These are phyloP conservation scores for Calonectris borealis DNA, from an alignment of 2,113 vertebrate species.

Conservation along the genomic window DNA sequence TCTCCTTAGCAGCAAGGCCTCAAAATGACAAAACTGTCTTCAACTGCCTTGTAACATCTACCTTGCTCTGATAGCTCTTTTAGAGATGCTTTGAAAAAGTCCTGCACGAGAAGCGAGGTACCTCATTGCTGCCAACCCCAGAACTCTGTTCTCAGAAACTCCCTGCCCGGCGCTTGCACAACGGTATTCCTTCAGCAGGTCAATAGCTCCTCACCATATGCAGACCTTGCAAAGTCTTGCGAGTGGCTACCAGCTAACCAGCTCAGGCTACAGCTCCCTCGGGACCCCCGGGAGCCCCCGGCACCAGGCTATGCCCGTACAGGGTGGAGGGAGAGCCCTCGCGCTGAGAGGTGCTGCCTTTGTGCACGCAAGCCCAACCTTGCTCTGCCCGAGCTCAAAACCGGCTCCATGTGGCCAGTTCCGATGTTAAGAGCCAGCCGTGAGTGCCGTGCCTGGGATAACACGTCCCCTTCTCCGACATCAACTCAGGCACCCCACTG, in stretches of 20 bases:
- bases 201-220: neutral
- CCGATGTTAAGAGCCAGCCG: accelerated
- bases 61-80: neutral
- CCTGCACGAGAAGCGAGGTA: neutral
- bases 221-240: neutral
- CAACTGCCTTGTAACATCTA: no score
- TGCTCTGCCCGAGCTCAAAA: neutral
- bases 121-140: neutral
- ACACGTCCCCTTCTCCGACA: neutral
- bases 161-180: neutral
- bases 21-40: neutral
- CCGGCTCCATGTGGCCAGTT: neutral
- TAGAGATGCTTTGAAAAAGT: neutral
- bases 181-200: neutral
- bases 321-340: neutral
- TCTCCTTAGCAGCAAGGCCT: neutral
- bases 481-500: neutral
- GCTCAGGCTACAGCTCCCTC: neutral
- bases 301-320: no score
- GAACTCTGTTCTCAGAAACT: neutral
- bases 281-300: neutral
- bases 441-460: neutral
- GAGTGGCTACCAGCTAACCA: no score
- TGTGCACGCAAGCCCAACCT: neutral
- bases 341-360: neutral